These are phyloP conservation scores for Eptesicus fuscus DNA, from an alignment of 2,113 vertebrate genomes.

Conservation along the genomic window DNA sequence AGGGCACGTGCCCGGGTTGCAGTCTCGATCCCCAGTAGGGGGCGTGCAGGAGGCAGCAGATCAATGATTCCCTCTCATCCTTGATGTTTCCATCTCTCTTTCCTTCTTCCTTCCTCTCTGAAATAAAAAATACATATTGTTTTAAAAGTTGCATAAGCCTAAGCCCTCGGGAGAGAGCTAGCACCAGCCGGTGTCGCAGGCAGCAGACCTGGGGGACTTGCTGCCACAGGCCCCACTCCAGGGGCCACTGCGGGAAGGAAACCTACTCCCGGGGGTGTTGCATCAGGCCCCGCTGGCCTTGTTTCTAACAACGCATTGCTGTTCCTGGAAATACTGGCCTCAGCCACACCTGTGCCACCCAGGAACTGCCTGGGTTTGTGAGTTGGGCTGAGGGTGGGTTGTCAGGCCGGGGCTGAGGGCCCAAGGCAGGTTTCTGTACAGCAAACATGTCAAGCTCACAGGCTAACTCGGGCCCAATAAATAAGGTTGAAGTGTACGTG, in stretches of 20 bases:
- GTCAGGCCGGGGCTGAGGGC: background rate
- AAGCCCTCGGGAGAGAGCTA: background rate
- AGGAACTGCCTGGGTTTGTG: background rate
- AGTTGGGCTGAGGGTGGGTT: background rate
- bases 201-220: background rate
- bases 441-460: too few relatives aligned
- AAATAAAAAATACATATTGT: too few relatives aligned
- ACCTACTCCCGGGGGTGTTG: background rate
- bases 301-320: background rate
- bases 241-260: background rate
- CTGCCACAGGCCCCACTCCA: background rate
- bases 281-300: background rate
- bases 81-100: too few relatives aligned
- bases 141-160: slow-evolving; percentile 32
- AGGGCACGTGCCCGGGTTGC: too few relatives aligned
- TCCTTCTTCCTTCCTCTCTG: too few relatives aligned
- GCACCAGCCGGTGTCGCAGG: fast-evolving
- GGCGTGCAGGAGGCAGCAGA: too few relatives aligned
- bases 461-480: too few relatives aligned
- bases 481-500: too few relatives aligned
- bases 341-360: background rate
- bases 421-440: background rate
- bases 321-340: slow-evolving; percentile 21
- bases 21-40: too few relatives aligned
- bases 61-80: too few relatives aligned